Evolutionary conservation across 64 coral and sea anemone species (phyloP), one percentile per base, ranked within the genome.

Genomic region (Pocillopora verrucosa): DNA sequence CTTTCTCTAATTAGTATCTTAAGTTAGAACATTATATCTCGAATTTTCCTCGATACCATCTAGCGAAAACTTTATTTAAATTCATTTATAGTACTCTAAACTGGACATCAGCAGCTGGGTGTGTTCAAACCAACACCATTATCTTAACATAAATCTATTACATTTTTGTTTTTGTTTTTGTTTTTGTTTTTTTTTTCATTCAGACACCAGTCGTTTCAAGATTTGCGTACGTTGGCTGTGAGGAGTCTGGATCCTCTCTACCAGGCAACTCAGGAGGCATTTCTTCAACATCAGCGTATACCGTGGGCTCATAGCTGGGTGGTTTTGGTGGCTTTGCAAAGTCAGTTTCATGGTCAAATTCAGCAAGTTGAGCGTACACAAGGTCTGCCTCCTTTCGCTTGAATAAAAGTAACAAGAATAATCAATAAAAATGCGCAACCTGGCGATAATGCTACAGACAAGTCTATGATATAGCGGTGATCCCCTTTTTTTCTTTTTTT

Each of bases 321-420:
- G 38, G 75, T 45, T 77, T 77, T 4, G 19, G 75, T 56, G 41
- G 37, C 56, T 56, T 58, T 2, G 38, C 56, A 6, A n/a, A 16
- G 75, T 77, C 20, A 51, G 10, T 20, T 3, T 16, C 37, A 45
- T 36, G 1, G 17, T 77, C 75, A 56, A 77, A 77, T 10, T n/a
- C 37, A 22, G 36, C 75, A 22, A 77, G 75, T 56, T 77, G 75
- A 10, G 75, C 75, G 22, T 77, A 77, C 5, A 77, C 38, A 77
- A 77, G 38, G 17, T 77, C 75, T 77, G 37, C 75, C 56, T 77
- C 41, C 75, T 77, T 77, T 77, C 41, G 13, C 75, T 77, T 58
- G 56, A 77, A 77, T 56, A 0, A 11, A 56, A 77, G 17, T 30
- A 45, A 77, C 0, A 56, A 58, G 11, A 10, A n/a, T 24, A 70